Percentiles rank a stretch among this genome's conserved stretches.
phyloP scores from a whole-genome alignment of 1,140 invertebrate genomes.

The Onthophagus taurus region DNA sequence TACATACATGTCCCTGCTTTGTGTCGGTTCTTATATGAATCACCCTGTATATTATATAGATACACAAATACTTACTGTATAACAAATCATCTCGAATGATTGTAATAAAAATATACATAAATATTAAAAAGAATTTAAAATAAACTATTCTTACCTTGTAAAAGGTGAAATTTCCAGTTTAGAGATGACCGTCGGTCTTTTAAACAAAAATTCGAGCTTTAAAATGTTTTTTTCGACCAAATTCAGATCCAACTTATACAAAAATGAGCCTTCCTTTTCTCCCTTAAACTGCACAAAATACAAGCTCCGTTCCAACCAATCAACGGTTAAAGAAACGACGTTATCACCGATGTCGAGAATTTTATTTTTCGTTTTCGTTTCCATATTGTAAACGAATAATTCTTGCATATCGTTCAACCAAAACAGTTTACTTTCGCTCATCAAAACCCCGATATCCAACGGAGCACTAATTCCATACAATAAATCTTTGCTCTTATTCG shows the following conservation, averaged over 20 bases:
- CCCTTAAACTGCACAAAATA: conserved; percentile 65
- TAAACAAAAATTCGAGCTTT: conserved; percentile 40
- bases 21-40: too few species aligned
- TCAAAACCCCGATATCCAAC: conserved; percentile 50
- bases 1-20: too few species aligned
- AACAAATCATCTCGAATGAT: too few species aligned
- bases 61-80: too few species aligned
- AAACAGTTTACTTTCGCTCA: conserved; percentile 63
- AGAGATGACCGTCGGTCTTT: conserved; percentile 43
- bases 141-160: conserved; percentile 46
- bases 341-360: conserved; percentile 57
- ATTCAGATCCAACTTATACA: conserved; percentile 52
- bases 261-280: conserved; percentile 36
- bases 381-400: conserved; percentile 54
- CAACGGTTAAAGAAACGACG: conserved; percentile 59
- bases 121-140: too few species aligned
- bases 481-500: conserved; percentile 45
- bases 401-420: conserved; percentile 79
- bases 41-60: too few species aligned
- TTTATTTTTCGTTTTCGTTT: conserved; percentile 45
- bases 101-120: conserved; percentile 7
- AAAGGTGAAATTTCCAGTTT: conserved; percentile 64
- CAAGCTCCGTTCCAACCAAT: conserved; percentile 75
- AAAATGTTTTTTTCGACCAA: conserved; percentile 37
- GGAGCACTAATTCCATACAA: conserved; percentile 51